Evolutionary conservation across 92 coral and sea anemone species (phyloP), one percentile per base, ranked within the genome.

Genomic region (Zoanthus sansibaricus): DNA sequence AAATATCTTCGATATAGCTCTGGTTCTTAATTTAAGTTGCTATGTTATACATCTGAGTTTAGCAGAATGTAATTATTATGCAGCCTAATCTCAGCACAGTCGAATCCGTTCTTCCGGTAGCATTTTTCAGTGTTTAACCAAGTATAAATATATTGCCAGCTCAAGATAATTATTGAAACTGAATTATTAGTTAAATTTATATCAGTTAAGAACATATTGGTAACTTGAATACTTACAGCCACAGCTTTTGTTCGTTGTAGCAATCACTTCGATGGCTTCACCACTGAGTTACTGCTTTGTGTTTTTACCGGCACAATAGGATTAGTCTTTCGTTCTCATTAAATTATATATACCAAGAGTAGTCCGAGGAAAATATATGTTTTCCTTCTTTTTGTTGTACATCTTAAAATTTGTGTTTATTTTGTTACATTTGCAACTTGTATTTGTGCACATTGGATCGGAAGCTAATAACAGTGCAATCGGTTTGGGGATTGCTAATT

Each of bases 41-140:
- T 46, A 66, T 66, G 44, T 48, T n/a, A 37, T 18, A 7, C 75
- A 20, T 80, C 20, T 14, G 51, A 80, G 44, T 33, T 32, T 16
- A 75, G 45, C 75, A 80, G 70, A 80, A 44, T 80, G 56, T 61
- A 79, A 44, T 61, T 69, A 44, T 48, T 80, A 64, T 66, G 75
- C 75, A 80, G 72, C 47, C 45, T 62, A 70, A 66, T 62, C 71
- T 56, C 71, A 47, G 14, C 32, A 21, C 66, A 42, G 51, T 20
- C 47, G 85, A 80, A 45, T 80, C 45, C 62, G 44, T 13, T 80
- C 85, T 80, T 80, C 85, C 85, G 85, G 85, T 80, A 52, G 16
- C 32, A 6, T 69, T 33, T 59, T 80, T 33, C 85, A 20, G 18
- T 80, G 55, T 56, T 45, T 64, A 70, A 42, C 75, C 17, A 45